Evolutionary conservation across 2,113 vertebrate genomes (phyloP).

Genomic region (Felis catus): F.catus_Fca126_mat1.0 CM031419.1:98458501-98459000

Average conservation of each 20-base stretch:
- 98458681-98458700: neutral
- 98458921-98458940: neutral
- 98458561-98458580: neutral
- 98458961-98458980: neutral
- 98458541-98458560: neutral
- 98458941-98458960: neutral
- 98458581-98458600: neutral
- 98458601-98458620: neutral
- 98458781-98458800: neutral
- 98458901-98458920: neutral
- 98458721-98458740: neutral
- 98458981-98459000: neutral
- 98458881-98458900: neutral
- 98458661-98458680: neutral
- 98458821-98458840: too few relatives aligned
- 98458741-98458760: neutral
- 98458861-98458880: neutral
- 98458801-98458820: neutral
- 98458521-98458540: neutral
- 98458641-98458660: neutral
- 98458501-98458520: neutral
- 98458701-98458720: neutral
- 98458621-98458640: neutral
- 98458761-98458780: neutral
- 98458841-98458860: neutral